These are phyloP conservation scores for Eristalis tenax DNA, from an alignment of 2,888 invertebrate genomes.

Conservation along the genomic window DNA sequence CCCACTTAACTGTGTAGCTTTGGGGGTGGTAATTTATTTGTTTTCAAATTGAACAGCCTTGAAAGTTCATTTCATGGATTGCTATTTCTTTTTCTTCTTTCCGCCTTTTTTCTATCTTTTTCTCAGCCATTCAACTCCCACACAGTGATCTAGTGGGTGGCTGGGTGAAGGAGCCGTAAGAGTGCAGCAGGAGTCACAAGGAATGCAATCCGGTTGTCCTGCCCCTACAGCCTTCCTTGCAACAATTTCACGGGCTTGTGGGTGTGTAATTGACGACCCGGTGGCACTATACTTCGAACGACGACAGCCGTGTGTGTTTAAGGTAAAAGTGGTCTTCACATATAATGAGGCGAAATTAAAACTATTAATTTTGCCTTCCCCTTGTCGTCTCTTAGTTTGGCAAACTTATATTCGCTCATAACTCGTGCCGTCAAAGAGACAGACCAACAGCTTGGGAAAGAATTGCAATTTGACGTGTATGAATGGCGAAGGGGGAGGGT, in stretches of 20 bases:
- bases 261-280: neutral
- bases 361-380: constrained; percentile 60
- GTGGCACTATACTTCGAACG: neutral
- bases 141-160: neutral
- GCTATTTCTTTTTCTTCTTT: constrained; percentile 6
- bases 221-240: constrained; percentile 14
- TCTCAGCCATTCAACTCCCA: neutral
- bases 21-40: constrained; percentile 69
- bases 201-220: constrained; percentile 18
- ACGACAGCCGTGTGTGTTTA: constrained; percentile 39
- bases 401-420: constrained; percentile 63
- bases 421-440: constrained; percentile 23
- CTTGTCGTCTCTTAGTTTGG: constrained; percentile 8
- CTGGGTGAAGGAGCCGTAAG: neutral
- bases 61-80: constrained; percentile 68
- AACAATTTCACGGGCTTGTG: constrained; percentile 35
- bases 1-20: constrained; percentile 60
- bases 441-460: constrained; percentile 4
- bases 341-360: constrained; percentile 68
- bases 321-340: constrained; percentile 58
- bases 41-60: constrained; percentile 71
- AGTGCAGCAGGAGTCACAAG: neutral
- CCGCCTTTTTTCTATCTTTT: neutral
- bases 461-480: constrained; percentile 49
- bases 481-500: constrained; percentile 9